Base-by-base conservation (phyloP, 1,140 invertebrate genomes). In the Solenopsis fugax region DNA sequence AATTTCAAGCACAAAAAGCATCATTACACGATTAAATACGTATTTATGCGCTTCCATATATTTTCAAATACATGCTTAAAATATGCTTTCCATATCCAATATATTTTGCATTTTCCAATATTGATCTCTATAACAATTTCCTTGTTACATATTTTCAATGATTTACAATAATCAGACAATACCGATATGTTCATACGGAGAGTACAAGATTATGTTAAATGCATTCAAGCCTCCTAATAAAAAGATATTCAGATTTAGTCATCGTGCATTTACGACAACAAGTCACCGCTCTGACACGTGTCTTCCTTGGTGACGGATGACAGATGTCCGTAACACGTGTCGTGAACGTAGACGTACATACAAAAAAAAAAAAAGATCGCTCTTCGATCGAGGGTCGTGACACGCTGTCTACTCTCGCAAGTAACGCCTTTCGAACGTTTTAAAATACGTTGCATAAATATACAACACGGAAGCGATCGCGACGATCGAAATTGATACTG, bases 311-410 rank as follows among this genome's bases (percentile, higher is more conserved):
- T 90, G 90, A 91, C 90, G 54, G 72, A 87, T 88, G 90, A 91
- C 90, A 90, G 89, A 91, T 91, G 90, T 91, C 89, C 86, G 80
- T 77, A 90, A 76, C 73, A 82, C 87, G 75, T 78, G 90, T 91
- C n/a, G 37, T 50, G 60, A 34, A 64, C 37, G 21, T 81, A 69
- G 48, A 21, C 41, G 41, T 41, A 41, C 7, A 7, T 41, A 41
- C 41, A 48, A 54, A 71, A 45, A 78, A 54, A 71, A 45, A 78
- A 88, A 80, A 88, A 80, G 54, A 84, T 84, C 62, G 85, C 78
- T 86, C 89, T 85, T 89, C 85, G 86, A 87, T 87, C 86, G 85
- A 45, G 65, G 64, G 62, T 80, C 62, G 34, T 76, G 60, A 56
- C 82, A 21, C 12, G 65, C 76, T 76, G 41, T 41, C 77, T 60